Conservation (phyloP, 1,140 invertebrate species). For the Saccostrea echinata region DNA sequence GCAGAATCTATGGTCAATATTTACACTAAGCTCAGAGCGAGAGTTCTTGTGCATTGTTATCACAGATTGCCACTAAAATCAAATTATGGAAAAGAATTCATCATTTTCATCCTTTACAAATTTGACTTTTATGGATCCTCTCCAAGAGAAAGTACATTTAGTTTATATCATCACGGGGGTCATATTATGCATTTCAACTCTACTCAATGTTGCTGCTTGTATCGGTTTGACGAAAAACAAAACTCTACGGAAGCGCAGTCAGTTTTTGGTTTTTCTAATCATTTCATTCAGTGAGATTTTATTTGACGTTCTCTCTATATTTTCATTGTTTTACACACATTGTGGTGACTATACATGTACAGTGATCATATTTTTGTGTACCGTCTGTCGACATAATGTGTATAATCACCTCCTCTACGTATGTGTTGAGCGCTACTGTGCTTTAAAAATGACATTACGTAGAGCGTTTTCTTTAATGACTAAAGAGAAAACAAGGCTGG, state of each 20-base stretch:
- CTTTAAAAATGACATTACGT: background rate
- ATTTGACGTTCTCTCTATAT: background rate
- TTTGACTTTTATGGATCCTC: no score
- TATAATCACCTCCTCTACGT: background rate
- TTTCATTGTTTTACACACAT: background rate
- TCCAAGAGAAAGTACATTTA: no score
- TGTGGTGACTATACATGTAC: background rate
- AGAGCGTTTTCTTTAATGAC: background rate
- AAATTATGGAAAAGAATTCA: no score
- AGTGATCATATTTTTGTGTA: background rate
- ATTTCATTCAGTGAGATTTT: background rate
- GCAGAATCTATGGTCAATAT: no score
- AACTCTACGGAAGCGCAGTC: background rate
- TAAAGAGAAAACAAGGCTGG: background rate
- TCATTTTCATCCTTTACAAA: no score
- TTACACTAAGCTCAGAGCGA: no score
- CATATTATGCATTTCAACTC: background rate
- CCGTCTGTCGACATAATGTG: background rate
- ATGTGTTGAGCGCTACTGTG: background rate
- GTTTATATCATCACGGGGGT: no score
- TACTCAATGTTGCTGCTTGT: background rate
- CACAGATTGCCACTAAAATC: no score
- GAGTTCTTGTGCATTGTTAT: no score
- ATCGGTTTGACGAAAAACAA: background rate
- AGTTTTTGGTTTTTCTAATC: background rate